A percentile compares a stretch with the other conserved stretches of the same genome.
Conservation (phyloP, 2,797 vertebrate species). For the Bufotes viridis region DNA sequence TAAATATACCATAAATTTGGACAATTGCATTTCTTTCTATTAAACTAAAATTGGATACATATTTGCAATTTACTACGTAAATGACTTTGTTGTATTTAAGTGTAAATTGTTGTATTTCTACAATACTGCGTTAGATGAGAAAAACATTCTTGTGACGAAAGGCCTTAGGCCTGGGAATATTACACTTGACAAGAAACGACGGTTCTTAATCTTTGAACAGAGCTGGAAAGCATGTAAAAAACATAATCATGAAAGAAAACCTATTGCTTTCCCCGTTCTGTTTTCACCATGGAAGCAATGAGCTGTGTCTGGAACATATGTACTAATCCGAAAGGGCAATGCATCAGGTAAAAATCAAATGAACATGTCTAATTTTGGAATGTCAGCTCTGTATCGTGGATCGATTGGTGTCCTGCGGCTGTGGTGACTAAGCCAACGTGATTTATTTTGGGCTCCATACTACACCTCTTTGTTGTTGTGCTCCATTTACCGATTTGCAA, state of each 20-base stretch:
- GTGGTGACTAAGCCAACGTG: background rate
- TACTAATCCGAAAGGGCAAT: conserved; percentile 38
- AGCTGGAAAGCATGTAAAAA: conserved; percentile 30
- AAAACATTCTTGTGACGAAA: background rate
- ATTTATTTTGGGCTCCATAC: conserved; percentile 4
- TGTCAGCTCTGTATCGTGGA: conserved; percentile 26
- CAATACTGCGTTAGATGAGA: background rate
- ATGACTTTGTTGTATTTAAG: background rate
- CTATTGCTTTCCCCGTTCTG: conserved; percentile 1
- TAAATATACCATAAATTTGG: background rate
- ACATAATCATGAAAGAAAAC: conserved; percentile 43
- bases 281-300: conserved; percentile 25
- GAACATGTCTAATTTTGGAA: conserved; percentile 27
- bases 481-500: background rate
- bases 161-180: background rate
- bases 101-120: background rate
- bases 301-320: conserved; percentile 53
- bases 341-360: conserved; percentile 37
- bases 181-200: background rate
- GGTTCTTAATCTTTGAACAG: conserved; percentile 10
- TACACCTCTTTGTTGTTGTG: background rate
- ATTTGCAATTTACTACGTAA: background rate
- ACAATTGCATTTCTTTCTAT: background rate
- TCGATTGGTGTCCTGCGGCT: conserved; percentile 17
- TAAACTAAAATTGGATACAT: background rate